A percentile compares a stretch with the other conserved stretches of the same genome.
Evolutionary conservation across 2,113 vertebrate genomes (phyloP).

Genomic region (Campylomormyrus tamandua): DNA sequence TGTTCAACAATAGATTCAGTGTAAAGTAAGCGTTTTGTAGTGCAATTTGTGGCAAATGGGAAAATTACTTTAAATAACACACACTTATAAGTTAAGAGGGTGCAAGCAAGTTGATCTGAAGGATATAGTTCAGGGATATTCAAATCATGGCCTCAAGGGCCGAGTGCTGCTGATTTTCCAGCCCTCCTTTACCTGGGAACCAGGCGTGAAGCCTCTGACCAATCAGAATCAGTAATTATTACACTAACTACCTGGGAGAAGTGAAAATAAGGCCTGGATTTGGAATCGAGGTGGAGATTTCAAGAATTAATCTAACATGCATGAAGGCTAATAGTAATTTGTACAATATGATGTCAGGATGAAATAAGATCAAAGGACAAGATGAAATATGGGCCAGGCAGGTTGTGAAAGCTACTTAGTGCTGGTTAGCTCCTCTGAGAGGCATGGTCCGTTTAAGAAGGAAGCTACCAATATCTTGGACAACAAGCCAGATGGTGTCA

Average conservation of each 20-base stretch:
- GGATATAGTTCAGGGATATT: neutral
- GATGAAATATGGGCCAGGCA: neutral
- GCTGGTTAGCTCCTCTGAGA: neutral
- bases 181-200: neutral
- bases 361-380: neutral
- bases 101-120: neutral
- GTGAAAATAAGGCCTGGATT: neutral
- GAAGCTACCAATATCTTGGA: neutral
- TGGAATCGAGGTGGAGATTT: neutral
- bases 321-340: neutral
- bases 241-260: neutral
- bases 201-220: neutral
- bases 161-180: neutral
- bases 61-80: constrained; percentile 4
- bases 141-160: neutral
- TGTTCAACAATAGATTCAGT: neutral
- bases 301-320: neutral
- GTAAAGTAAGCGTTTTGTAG: neutral
- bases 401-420: neutral
- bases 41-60: neutral
- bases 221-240: neutral
- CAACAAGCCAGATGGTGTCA: neutral
- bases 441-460: neutral
- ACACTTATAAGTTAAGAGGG: neutral
- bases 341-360: neutral